Conservation (phyloP, 2,888 invertebrate genomes). For the Unio delphinus region DNA sequence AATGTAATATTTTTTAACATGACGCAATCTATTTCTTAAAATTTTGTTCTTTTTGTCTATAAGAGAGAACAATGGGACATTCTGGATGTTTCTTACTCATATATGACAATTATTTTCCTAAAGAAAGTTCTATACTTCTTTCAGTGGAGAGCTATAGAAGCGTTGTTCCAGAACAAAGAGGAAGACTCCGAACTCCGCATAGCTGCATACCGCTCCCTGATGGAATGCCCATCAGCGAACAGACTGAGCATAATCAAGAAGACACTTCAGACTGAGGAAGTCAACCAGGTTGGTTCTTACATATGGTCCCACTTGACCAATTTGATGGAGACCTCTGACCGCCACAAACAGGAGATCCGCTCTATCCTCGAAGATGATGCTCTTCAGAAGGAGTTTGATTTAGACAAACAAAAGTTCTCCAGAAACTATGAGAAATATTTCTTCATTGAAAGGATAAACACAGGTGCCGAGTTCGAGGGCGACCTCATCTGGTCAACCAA, state of each 20-base stretch:
- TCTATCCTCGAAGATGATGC: constrained; percentile 87
- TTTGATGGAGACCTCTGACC: constrained; percentile 86
- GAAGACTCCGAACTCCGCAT: too few species aligned
- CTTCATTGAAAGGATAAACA: constrained; percentile 89
- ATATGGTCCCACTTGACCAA: constrained; percentile 95
- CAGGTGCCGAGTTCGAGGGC: constrained; percentile 64
- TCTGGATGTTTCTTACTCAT: too few species aligned
- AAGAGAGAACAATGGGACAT: too few species aligned
- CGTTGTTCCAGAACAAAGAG: constrained; percentile 80
- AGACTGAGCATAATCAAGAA: too few species aligned
- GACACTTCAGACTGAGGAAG: too few species aligned
- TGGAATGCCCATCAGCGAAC: too few species aligned
- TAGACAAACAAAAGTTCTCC: constrained; percentile 91
- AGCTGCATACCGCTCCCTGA: too few species aligned
- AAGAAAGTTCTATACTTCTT: constrained; percentile 8
- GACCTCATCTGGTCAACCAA: constrained; percentile 68
- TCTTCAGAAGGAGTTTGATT: constrained; percentile 86
- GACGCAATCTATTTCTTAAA: neutral
- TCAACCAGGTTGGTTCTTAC: constrained; percentile 84
- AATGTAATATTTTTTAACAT: neutral
- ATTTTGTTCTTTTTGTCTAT: neutral
- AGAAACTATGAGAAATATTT: constrained; percentile 85
- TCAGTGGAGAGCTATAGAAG: constrained; percentile 71
- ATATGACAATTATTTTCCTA: too few species aligned
- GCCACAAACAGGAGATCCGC: constrained; percentile 87